Evolutionary conservation across 2,797 vertebrate species (phyloP).

Genomic region (Poeciliopsis turneri): DNA sequence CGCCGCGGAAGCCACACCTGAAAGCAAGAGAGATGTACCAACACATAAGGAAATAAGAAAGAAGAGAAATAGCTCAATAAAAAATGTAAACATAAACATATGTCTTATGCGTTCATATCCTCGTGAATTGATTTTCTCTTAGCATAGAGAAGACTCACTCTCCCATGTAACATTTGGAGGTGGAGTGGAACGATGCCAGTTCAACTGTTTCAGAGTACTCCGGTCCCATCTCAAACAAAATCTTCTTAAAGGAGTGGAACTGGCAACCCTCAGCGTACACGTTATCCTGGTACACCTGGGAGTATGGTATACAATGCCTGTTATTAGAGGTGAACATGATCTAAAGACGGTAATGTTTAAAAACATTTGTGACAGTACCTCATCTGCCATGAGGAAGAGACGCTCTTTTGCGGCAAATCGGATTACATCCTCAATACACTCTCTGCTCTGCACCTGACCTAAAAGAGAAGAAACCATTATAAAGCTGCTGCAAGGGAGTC

Average conservation of each 20-base stretch:
- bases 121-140: background rate
- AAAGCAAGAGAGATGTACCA: background rate
- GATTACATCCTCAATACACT: constrained; percentile 92
- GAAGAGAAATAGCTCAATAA: background rate
- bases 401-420: constrained; percentile 88
- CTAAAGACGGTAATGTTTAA: background rate
- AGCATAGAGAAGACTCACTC: constrained; percentile 82
- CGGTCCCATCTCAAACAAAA: constrained; percentile 90
- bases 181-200: constrained; percentile 91
- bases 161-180: constrained; percentile 95
- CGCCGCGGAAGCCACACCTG: constrained; percentile 91
- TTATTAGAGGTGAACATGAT: background rate
- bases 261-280: constrained; percentile 87
- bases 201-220: constrained; percentile 85
- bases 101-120: background rate
- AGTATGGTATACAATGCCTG: background rate
- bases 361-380: constrained; percentile 73
- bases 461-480: constrained; percentile 20
- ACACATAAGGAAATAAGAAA: background rate
- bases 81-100: background rate
- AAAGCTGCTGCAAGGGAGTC: background rate
- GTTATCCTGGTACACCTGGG: constrained; percentile 93
- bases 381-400: constrained; percentile 93
- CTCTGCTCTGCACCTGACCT: constrained; percentile 93
- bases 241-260: constrained; percentile 96